A percentile compares a stretch with the other conserved stretches of the same genome.
Conservation (phyloP, 2,113 vertebrate species). For the Gnathonemus echidnorhynchus region DNA sequence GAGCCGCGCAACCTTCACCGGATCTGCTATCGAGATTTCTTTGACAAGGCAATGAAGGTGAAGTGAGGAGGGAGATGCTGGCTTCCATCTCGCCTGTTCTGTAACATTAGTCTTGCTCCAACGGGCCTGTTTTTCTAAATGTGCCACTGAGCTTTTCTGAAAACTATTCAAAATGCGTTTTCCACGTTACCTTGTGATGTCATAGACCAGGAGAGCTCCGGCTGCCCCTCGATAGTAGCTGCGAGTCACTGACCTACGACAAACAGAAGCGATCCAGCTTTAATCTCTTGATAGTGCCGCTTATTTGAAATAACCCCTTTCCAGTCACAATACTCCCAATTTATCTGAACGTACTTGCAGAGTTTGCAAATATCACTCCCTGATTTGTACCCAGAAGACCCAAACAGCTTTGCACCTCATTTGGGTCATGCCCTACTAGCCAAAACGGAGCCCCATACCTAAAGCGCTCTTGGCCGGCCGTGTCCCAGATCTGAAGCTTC, state of each 20-base stretch:
- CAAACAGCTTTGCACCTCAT: neutral
- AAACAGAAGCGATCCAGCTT: neutral
- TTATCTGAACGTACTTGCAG: neutral
- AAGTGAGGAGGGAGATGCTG: neutral
- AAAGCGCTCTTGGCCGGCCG: slow-evolving; percentile 85
- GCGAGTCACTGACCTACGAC: slow-evolving; percentile 76
- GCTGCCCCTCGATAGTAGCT: slow-evolving; percentile 90
- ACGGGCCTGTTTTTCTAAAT: neutral
- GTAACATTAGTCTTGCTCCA: neutral
- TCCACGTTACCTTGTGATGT: slow-evolving; percentile 77
- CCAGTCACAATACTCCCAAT: neutral
- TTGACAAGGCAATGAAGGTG: neutral
- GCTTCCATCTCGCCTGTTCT: neutral
- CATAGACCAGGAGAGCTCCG: slow-evolving; percentile 81
- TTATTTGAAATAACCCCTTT: neutral
- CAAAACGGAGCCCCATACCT: slow-evolving; percentile 55
- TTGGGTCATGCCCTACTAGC: neutral
- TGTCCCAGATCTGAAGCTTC: slow-evolving; percentile 93
- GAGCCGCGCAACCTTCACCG: neutral
- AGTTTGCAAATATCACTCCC: neutral
- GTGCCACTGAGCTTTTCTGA: neutral
- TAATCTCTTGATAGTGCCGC: neutral
- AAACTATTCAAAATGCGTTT: neutral
- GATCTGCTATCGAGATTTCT: neutral
- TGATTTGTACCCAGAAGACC: neutral